These are phyloP conservation scores for Lagodon rhomboides DNA, from an alignment of 2,797 vertebrate genomes.

Conservation along the genomic window DNA sequence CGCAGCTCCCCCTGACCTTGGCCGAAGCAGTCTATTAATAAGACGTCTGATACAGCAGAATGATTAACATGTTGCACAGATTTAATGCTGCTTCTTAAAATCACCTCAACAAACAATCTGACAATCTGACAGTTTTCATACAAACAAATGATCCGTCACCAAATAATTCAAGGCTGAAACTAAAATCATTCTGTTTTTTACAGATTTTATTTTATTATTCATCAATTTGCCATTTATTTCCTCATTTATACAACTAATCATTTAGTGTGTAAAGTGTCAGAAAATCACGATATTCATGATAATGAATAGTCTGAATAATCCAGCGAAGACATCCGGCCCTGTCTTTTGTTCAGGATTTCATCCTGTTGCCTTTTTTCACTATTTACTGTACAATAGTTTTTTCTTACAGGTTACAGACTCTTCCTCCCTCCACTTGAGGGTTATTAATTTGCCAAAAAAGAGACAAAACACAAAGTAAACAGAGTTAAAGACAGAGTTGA, in stretches of 20 bases:
- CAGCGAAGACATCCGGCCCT: no score
- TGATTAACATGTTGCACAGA: conserved; percentile 1
- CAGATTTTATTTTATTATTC: background rate
- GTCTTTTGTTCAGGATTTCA: no score
- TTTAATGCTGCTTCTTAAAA: background rate
- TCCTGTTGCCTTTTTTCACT: no score
- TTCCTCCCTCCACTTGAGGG: no score
- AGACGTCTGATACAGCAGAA: conserved; percentile 24
- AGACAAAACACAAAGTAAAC: no score
- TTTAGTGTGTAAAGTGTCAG: no score
- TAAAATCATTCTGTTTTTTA: background rate
- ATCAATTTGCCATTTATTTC: background rate
- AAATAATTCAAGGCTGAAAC: background rate
- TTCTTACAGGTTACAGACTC: no score
- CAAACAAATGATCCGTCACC: background rate
- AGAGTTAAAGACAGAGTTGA: no score
- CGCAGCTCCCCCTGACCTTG: conserved; percentile 49
- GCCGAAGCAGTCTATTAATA: conserved; percentile 38
- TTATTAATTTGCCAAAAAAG: no score
- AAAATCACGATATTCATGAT: no score
- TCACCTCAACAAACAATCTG: background rate
- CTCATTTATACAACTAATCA: background rate
- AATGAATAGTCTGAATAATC: no score
- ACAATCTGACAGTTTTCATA: background rate
- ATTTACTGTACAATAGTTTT: no score